Evolutionary conservation across 1,140 invertebrate genomes (phyloP), one percentile per base, ranked within the genome.

Genomic region (Pygmarrhopalites habei): DNA sequence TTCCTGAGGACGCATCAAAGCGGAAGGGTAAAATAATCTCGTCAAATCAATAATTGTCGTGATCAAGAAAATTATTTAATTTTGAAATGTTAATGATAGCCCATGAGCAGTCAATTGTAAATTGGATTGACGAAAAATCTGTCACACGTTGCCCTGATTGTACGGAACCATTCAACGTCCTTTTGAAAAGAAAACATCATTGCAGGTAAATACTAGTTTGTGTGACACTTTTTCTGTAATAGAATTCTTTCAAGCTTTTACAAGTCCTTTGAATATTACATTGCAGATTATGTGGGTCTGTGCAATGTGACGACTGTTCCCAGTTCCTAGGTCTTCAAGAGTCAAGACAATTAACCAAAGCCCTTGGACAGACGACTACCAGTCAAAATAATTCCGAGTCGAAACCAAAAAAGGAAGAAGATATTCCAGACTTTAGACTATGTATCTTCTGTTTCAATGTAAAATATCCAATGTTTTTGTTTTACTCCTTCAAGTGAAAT

Each of bases 271-370:
- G n/a, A n/a, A n/a, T n/a, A n/a, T n/a, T n/a, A n/a, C n/a, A n/a
- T n/a, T 99, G 95, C 74, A 79, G 95, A 67, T 79, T 98, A 4
- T 98, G 95, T 81, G 95, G 96, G 0, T 88, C 88, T 56, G 87
- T 99, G 60, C 89, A 98, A 81, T 99, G 95, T 76, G 82, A 94
- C 74, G 85, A 87, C 68, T 99, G 95, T 75, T 97, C 93, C 17
- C 78, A 86, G 65, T 96, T 95, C 77, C 78, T 98, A 63, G 82
- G 88, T 39, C 80, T 92, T 72, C 78, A 83, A 56, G 84, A 86
- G 77, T 94, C 92, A 60, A 85, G 92, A 93, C 81, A 82, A 86
- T n/a, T 77, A 76, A 71, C 75, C 25, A 49, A 58, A 69, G 43
- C 62, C 58, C 41, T 64, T 58, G 35, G 59, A 53, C 19, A 56